A percentile compares a stretch with the other conserved stretches of the same genome.
These are phyloP conservation scores for Geophilus truncorum DNA, from an alignment of 2,888 invertebrate species.

Conservation along the genomic window DNA sequence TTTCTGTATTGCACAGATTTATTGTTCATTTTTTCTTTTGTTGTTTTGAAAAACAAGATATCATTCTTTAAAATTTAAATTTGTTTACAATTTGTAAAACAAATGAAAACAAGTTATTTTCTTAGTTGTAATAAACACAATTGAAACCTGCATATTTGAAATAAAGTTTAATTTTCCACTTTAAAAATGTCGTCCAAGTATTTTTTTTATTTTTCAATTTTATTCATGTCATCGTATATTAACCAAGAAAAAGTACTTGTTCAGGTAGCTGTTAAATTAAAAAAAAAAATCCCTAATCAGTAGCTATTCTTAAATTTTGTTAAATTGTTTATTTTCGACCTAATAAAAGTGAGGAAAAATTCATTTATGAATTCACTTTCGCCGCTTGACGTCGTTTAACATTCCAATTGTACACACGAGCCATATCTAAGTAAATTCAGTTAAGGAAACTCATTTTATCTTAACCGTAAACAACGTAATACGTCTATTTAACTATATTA, in stretches of 20 bases:
- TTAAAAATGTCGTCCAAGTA: no score
- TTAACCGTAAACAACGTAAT: background rate
- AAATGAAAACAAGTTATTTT: background rate
- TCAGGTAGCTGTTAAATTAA: background rate
- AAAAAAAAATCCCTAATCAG: background rate
- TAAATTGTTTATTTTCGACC: background rate
- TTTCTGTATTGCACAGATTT: no score
- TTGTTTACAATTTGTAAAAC: no score
- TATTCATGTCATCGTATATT: background rate
- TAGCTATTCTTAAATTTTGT: background rate
- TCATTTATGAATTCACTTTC: slow-evolving; percentile 47
- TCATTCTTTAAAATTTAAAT: no score
- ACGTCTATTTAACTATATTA: background rate
- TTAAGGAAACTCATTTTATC: slow-evolving; percentile 36
- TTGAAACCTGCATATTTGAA: no score
- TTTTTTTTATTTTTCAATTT: background rate
- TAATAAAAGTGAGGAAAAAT: background rate
- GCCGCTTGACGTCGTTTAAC: slow-evolving; percentile 82
- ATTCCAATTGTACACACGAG: slow-evolving; percentile 96
- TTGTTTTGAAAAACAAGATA: background rate
- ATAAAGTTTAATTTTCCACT: background rate
- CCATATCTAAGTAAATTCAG: slow-evolving; percentile 63
- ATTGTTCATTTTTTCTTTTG: background rate
- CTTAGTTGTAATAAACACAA: background rate
- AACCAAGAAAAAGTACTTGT: background rate